Evolutionary conservation across 2,888 invertebrate genomes (phyloP).

Genomic region (Corythucha ciliata): DNA sequence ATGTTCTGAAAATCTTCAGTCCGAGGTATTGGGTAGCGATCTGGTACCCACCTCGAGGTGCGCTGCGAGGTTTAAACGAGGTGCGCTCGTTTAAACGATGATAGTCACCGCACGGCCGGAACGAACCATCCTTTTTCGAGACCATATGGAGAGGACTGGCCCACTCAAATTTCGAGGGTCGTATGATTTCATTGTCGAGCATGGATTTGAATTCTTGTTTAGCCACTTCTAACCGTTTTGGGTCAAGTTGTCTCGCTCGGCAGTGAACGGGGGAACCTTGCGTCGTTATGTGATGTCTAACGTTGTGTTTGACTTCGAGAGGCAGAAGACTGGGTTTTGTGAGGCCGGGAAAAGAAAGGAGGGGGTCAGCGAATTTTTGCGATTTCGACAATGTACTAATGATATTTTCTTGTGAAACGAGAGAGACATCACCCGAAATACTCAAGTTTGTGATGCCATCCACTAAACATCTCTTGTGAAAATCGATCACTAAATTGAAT

Average conservation of each 20-base stretch:
- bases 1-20: conserved; percentile 37
- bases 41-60: too few relatives aligned
- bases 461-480: conserved; percentile 3
- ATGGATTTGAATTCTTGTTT: conserved; percentile 36
- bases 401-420: not conserved
- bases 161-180: conserved; percentile 38
- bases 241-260: conserved; percentile 36
- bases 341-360: conserved; percentile 1
- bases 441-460: conserved; percentile 12
- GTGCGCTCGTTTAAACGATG: conserved; percentile 39
- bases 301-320: conserved; percentile 16
- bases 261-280: conserved; percentile 37
- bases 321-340: conserved; percentile 1
- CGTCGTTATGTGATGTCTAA: conserved; percentile 32
- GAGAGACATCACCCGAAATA: not conserved
- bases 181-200: conserved; percentile 34
- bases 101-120: conserved; percentile 41
- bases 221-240: conserved; percentile 34
- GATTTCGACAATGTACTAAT: not conserved
- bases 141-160: conserved; percentile 37
- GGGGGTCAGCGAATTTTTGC: conserved; percentile 3
- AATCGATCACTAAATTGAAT: conserved; percentile 13
- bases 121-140: conserved; percentile 34
- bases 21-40: conserved; percentile 39
- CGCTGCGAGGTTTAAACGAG: too few relatives aligned